Base-by-base conservation (phyloP, 1,140 invertebrate species). In the Brachystomella parvula region DNA sequence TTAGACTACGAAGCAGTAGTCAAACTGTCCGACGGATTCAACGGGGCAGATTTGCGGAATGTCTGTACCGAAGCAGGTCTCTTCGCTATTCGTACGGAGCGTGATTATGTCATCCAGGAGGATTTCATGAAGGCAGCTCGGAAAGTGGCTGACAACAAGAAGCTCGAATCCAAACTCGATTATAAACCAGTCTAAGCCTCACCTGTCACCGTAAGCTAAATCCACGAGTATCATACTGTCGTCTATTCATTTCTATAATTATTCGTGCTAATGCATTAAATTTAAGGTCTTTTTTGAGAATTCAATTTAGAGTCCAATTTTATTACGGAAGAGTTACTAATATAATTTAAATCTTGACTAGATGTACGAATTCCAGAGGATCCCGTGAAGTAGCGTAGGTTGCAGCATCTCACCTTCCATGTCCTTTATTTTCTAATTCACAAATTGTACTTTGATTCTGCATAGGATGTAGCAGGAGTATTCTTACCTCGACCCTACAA, bases 61-160 rank as follows among this genome's bases (percentile, higher is more conserved):
- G 94, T 99, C 12, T 99, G 97, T 79, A 99, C 97, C 15, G 97
- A 99, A 83, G 96, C 97, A 65, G 96, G 96, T 74, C 79, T 99
- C 64, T 98, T 98, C 85, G 96, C 96, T 6, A 99, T 99, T 68
- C 83, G 96, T 74, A 90, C 92, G 76, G 94, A 96, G 76, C 81
- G 94, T 39, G 86, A 88, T 69, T 88, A 85, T 75, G 90, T 96
- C 1, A 89, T 97, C 47, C 93, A 99, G 80, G 97, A 99, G 85
- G 97, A 99, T 80, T 97, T 99, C 73, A 99, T 99, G 96, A 99
- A 99, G 79, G 97, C 96, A 33, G 97, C 98, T 1, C 85, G 97
- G 47, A 99, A 99, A 82, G 94, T 99, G 0, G 90, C 93, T 0
- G 96, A 99, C 78, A 98, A 98, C 76, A 99, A 99, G 82, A 98